Conservation (phyloP, 2,113 vertebrate species). For the Corythoichthys haematopterus region DNA sequence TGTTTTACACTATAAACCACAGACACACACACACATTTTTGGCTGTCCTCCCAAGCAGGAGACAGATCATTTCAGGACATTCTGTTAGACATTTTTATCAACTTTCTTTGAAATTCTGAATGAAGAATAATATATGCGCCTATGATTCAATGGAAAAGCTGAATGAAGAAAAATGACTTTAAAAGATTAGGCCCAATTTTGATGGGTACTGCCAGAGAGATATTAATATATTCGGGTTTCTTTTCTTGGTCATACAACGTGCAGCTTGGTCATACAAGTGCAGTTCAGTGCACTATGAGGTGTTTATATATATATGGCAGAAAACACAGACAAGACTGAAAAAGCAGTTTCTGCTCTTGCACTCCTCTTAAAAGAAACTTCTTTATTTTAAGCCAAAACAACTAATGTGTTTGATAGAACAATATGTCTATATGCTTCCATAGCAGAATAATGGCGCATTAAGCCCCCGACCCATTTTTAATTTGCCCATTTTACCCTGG, state of each 20-base stretch:
- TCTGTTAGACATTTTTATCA: constrained; percentile 50
- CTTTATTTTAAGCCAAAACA: no score
- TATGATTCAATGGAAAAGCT: background rate
- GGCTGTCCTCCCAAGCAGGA: constrained; percentile 30
- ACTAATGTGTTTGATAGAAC: no score
- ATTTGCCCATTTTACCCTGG: no score
- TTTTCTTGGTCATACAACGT: no score
- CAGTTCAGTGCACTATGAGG: background rate
- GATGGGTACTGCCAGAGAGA: background rate
- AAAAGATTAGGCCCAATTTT: background rate
- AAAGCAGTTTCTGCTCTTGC: no score
- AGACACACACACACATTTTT: constrained; percentile 20
- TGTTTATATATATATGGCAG: no score
- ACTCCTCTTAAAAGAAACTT: no score
- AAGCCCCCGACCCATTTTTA: no score
- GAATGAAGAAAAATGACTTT: no score
- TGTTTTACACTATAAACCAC: constrained; percentile 23
- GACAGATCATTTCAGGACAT: constrained; percentile 27
- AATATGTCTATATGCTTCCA: no score
- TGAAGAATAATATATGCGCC: background rate
- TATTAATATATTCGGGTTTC: background rate
- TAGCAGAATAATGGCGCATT: no score
- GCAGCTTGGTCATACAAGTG: background rate
- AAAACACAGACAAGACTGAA: no score
- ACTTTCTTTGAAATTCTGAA: constrained; percentile 2